Conservation (phyloP, 2,888 invertebrate species). For the Nebria salina region DNA sequence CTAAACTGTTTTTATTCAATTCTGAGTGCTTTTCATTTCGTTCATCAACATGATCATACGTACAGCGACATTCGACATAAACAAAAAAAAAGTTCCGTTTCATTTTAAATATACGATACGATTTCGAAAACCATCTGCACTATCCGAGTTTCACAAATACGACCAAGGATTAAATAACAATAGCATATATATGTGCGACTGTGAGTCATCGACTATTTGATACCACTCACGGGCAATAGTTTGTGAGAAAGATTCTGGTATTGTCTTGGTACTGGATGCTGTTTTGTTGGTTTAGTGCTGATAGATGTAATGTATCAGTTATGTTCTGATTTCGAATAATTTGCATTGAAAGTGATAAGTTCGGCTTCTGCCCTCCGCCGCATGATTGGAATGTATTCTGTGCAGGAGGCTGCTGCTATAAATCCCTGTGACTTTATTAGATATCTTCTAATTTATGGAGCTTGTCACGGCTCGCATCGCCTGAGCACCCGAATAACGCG, state of each 20-base stretch:
- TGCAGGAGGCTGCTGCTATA: conserved; percentile 60
- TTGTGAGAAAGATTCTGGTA: no score
- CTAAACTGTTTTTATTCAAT: conserved; percentile 45
- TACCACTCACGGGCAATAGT: no score
- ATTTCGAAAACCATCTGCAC: neutral
- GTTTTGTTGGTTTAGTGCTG: conserved; percentile 5
- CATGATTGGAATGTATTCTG: conserved; percentile 60
- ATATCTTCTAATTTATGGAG: conserved; percentile 64
- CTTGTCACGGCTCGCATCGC: conserved; percentile 55
- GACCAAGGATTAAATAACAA: no score
- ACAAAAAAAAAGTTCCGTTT: conserved; percentile 37
- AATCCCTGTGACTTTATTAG: conserved; percentile 64
- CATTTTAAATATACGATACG: conserved; percentile 33
- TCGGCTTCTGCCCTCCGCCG: neutral
- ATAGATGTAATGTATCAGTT: conserved; percentile 17
- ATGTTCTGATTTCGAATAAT: conserved; percentile 43
- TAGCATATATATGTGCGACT: no score
- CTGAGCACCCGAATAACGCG: conserved; percentile 15
- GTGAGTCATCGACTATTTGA: no score
- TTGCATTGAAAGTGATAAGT: conserved; percentile 41
- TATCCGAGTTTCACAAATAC: no score
- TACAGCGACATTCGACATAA: conserved; percentile 8
- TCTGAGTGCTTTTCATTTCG: conserved; percentile 43
- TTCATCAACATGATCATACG: conserved; percentile 38
- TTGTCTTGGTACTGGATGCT: conserved; percentile 18